These are phyloP conservation scores for Ephialtes manifestator DNA, from an alignment of 2,888 invertebrate species.

Conservation along the genomic window DNA sequence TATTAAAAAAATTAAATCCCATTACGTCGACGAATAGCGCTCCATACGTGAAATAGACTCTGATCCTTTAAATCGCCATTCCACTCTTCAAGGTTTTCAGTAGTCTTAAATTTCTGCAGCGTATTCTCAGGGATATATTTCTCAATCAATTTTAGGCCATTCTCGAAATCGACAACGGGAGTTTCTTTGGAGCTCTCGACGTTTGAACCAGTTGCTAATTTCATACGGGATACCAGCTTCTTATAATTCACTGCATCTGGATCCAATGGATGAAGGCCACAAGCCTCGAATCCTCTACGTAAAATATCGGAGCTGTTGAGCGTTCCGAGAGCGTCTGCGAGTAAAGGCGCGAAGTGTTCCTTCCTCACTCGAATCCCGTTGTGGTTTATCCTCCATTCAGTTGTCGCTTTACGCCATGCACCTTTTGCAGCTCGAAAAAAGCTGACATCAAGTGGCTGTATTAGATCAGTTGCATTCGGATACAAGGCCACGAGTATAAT, in stretches of 20 bases:
- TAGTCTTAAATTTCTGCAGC: conserved; percentile 3
- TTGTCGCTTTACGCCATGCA: conserved; percentile 10
- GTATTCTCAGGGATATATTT: conserved; percentile 14
- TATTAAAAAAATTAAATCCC: background rate
- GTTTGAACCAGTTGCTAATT: background rate
- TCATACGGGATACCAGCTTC: conserved; percentile 10
- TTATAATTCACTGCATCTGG: conserved; percentile 33
- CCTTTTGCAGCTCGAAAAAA: conserved; percentile 43
- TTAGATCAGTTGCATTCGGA: conserved; percentile 35
- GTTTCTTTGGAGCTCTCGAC: background rate
- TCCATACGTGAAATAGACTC: conserved; percentile 21
- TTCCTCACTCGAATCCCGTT: too few relatives aligned
- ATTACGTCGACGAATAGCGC: conserved; percentile 15
- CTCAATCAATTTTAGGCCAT: background rate
- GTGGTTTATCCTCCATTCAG: too few relatives aligned
- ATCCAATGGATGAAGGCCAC: conserved; percentile 29
- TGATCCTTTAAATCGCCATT: background rate
- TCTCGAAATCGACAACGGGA: background rate
- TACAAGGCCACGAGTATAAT: conserved; percentile 33
- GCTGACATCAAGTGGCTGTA: conserved; percentile 39
- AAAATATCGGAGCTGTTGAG: conserved; percentile 21
- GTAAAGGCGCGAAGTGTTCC: conserved; percentile 35
- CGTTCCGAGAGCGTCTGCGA: conserved; percentile 21
- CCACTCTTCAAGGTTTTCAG: conserved; percentile 9
- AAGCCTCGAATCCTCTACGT: conserved; percentile 37